Percentiles rank a stretch among this genome's conserved stretches.
These are phyloP conservation scores for Phalangium opilio DNA, from an alignment of 2,888 invertebrate genomes.

Conservation along the genomic window DNA sequence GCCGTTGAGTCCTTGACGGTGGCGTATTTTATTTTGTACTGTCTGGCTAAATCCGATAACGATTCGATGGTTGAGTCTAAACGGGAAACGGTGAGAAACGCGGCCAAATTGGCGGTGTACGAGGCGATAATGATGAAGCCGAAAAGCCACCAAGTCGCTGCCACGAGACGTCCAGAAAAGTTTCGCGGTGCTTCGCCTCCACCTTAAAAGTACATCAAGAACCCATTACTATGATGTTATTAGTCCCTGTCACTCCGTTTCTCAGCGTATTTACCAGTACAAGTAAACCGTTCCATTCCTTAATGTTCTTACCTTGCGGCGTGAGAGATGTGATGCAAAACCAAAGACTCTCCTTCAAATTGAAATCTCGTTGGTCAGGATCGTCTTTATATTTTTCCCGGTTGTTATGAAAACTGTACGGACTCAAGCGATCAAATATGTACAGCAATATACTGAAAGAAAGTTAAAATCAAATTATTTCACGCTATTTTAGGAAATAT, in stretches of 20 bases:
- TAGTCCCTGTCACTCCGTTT: too few relatives aligned
- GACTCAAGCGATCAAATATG: slow-evolving; percentile 92
- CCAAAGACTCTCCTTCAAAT: slow-evolving; percentile 91
- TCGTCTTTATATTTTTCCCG: slow-evolving; percentile 12
- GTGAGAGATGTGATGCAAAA: slow-evolving; percentile 98
- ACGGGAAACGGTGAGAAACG: slow-evolving; percentile 77
- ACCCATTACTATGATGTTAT: too few relatives aligned
- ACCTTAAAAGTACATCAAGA: slow-evolving; percentile 34
- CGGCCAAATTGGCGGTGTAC: slow-evolving; percentile 94
- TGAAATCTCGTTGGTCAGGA: slow-evolving; percentile 85
- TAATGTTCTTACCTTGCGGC: slow-evolving; percentile 43
- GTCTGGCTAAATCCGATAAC: slow-evolving; percentile 86
- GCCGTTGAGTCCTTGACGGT: slow-evolving; percentile 74
- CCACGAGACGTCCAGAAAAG: slow-evolving; percentile 80
- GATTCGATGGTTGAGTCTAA: slow-evolving; percentile 84
- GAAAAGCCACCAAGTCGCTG: slow-evolving; percentile 98
- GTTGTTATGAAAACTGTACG: slow-evolving; percentile 91
- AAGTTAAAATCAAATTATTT: too few relatives aligned
- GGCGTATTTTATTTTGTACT: slow-evolving; percentile 91
- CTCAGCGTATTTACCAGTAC: too few relatives aligned
- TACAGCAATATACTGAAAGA: slow-evolving; percentile 57
- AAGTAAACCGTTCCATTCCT: too few relatives aligned
- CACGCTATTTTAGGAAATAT: too few relatives aligned
- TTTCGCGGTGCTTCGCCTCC: slow-evolving; percentile 94
- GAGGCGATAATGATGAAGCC: slow-evolving; percentile 98